Evolutionary conservation across 2,797 vertebrate species (phyloP), one percentile per base, ranked within the genome.

Genomic region (Helostoma temminkii): DNA sequence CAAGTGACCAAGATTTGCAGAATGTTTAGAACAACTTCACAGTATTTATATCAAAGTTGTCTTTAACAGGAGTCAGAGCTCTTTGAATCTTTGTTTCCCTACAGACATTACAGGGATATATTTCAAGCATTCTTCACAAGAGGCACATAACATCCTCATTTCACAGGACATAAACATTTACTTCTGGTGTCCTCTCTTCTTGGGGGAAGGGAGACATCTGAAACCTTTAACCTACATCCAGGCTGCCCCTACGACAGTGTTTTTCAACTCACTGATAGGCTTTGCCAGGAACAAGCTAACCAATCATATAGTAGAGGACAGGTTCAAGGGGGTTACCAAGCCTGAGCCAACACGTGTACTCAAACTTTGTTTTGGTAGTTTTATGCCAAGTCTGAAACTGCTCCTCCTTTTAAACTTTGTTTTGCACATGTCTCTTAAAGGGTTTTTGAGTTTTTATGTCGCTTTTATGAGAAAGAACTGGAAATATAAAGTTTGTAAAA

Each of bases 171-270:
- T 80, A 88, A 89, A 89, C 82, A 78, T 89, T 81, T 78, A 78
- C 54, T 71, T 50, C 52, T 42, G 43, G 9, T 54, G 49, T 58
- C 15, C 49, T 61, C 55, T 2, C 36, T 12, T 26, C 46, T 37
- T 25, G 78, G 89, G 83, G 89, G 88, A 56, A 63, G 89, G 84
- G 84, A 24, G 22, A 24, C 14, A 71, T 89, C 89, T 89, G 67
- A 74, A 89, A 95, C 94, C 92, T 93, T 94, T 94, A 85, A 89
- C 93, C 93, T 85, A 94, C 76, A 85, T 94, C 83, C 76, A 43
- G 54, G 59, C 82, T 77, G 49, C 59, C 76, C 39, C 80, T 43
- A 70, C 83, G 83, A 86, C 83, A 74, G 74, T 72, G 3, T 45
- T 4, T 68, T 24, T 32, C 24, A 2, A 59, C 32, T 60, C 57